Evolutionary conservation across 2,888 invertebrate species (phyloP), one percentile per base, ranked within the genome.

Genomic region (Harpalus rufipes): DNA sequence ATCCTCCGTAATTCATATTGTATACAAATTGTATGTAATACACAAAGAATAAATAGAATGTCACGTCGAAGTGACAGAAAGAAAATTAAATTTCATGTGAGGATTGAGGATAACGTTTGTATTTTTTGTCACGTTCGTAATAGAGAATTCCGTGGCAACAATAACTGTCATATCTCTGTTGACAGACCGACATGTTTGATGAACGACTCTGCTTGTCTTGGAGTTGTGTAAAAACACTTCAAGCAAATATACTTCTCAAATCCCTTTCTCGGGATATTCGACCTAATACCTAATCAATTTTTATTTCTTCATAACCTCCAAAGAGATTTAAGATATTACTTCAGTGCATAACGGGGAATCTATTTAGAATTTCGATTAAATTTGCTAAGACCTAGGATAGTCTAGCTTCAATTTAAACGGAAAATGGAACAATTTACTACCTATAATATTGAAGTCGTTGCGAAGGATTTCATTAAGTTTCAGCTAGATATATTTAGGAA

Each of bases 51-150:
- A 59, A 59, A 16, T 59, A 59, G 59, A 59, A 12, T 51, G 44
- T 51, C 44, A 51, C 5, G 44, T 5, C 32, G 12, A n/a, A 14
- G 32, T 68, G 68, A 68, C 68, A 68, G 68, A 68, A 32, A 65
- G 68, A 68, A 68, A 68, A 68, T 68, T 39, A 68, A 68, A 68
- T 68, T 68, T 39, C 68, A 68, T 63, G 16, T 63, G 25, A 25
- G 72, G 32, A 32, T 32, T 32, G 32, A 32, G 32, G 8, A 72
- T 16, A 74, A 74, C 74, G 44, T 18, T 51, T 51, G 56, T 76
- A 76, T 76, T 76, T 76, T 76, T 76, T 76, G 76, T 51, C 76
- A 76, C 76, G 51, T 76, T 51, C 56, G 76, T 76, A 76, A 78
- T 78, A 59, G 56, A 78, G 58, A 56, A 78, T 78, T 78, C 58